Evolutionary conservation across 2,888 invertebrate genomes (phyloP), one percentile per base, ranked within the genome.

Genomic region (Vanessa cardui): DNA sequence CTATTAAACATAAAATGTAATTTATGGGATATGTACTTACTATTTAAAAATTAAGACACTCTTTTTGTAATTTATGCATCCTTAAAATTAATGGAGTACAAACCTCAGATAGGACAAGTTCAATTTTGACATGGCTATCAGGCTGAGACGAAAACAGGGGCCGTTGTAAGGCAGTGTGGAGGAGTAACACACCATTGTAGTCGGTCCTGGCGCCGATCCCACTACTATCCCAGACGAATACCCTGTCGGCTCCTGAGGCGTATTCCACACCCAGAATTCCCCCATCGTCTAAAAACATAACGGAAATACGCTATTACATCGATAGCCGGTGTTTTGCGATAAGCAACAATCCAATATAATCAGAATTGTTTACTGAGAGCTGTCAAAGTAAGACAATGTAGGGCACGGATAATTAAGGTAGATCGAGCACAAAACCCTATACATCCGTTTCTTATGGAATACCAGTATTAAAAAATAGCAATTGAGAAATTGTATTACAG

Each of bases 81-180:
- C 26, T 52, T 18, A 8, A 9, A 18, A 49, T 49, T 3, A 52
- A 52, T 52, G 39, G 39, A 39, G 26, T 26, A 12, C 83, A 76
- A 92, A 96, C 96, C 95, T 98, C 98, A 26, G 97, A 97, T 68
- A 98, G 93, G 65, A 97, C 95, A 75, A 98, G 94, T 88, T 98
- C 98, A 76, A 98, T 90, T 84, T 95, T 96, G 76, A 98, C 95
- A 77, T 94, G 90, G 82, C 97, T 97, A 79, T 97, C 97, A 62
- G 95, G 94, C 71, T 89, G 87, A 78, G 96, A 95, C 62, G 94
- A 90, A 59, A 96, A 96, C 71, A 97, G 94, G 62, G 97, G 96
- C 71, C 96, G 95, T 89, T 98, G 98, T 69, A 98, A 93, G 78
- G 97, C 96, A 62, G 98, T 97, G 83, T 98, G 98, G 78, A 98